Evolutionary conservation across 2,888 invertebrate species (phyloP).

Genomic region (Xanthostigma xanthostigma): DNA sequence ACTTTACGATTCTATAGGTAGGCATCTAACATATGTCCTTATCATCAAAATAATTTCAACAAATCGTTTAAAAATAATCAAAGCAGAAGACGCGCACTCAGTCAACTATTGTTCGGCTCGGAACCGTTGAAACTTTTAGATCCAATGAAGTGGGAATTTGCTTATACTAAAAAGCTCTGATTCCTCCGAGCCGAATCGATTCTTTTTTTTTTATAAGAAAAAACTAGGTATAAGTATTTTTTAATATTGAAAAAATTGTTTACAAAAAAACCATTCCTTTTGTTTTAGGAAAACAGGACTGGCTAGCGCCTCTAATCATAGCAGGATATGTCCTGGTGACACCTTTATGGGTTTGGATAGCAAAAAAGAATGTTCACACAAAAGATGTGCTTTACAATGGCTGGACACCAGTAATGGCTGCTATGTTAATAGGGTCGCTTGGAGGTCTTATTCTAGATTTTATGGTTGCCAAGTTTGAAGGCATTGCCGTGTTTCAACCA

Average conservation of each 20-base stretch:
- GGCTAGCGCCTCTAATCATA: conserved; percentile 48
- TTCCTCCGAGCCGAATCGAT: too few relatives aligned
- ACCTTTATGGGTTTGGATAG: conserved; percentile 60
- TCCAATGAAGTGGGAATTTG: too few relatives aligned
- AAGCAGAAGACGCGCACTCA: too few relatives aligned
- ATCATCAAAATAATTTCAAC: too few relatives aligned
- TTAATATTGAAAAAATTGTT: not conserved
- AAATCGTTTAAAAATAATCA: too few relatives aligned
- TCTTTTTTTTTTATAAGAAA: too few relatives aligned
- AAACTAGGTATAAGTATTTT: not conserved
- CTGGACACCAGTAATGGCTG: conserved; percentile 63
- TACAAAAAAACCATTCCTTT: not conserved
- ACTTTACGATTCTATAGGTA: conserved; percentile 40
- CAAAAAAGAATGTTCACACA: conserved; percentile 52
- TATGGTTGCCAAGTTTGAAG: conserved; percentile 49
- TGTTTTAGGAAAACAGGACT: conserved; percentile 34
- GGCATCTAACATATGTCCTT: conserved; percentile 9
- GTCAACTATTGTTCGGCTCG: too few relatives aligned
- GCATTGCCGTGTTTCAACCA: conserved; percentile 67
- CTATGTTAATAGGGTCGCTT: conserved; percentile 67
- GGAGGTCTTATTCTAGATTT: conserved; percentile 61
- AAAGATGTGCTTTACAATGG: conserved; percentile 53
- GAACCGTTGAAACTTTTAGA: too few relatives aligned
- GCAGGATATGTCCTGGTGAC: conserved; percentile 46
- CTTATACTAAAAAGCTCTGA: too few relatives aligned